Base-by-base conservation (phyloP, 2,113 vertebrate species). In the Notothenia coriiceps region DNA sequence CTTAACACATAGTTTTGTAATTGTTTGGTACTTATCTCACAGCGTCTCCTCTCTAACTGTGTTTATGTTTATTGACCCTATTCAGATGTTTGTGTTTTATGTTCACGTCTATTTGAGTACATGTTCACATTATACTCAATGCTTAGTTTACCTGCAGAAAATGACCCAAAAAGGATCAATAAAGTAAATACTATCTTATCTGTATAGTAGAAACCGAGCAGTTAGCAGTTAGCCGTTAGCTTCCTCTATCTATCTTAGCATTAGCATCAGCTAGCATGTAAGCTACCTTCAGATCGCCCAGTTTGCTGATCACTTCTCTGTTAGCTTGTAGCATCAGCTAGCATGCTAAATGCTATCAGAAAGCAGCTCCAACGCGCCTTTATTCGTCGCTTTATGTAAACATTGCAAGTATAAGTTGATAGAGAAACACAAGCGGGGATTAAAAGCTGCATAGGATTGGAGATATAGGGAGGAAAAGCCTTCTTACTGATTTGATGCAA, bases 401-500 rank as follows among this genome's bases (percentile, higher is more conserved):
- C 35, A 40, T 40, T 40, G 35, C 35, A 40, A 40, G 5, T 40
- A 40, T 40, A 40, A 40, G 35, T 40, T 6, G 35, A 40, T 40
- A 40, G 1, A 40, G 7, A 14, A 4, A 33, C 35, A 13, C 49
- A 35, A 40, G 22, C 18, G 1, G 44, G 5, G 40, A n/a, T 5
- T 18, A 11, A 8, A 20, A 43, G 4, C 51, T 8, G 59, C 47
- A 15, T 9, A 74, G 56, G 51, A 52, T 70, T 74, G 52, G 77
- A 74, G 17, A 70, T 29, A 11, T 25, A 55, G 40, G 35, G 40
- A 29, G 59, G 78, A 47, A 70, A 68, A 70, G 80, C 60, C 66
- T 64, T 60, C 95, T 96, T 95, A 95, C 95, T 92, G 94, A 89
- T 94, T 92, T 81, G 94, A 94, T 90, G 95, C 91, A 66, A 87